These are phyloP conservation scores for Phenganax stokvisi DNA, from an alignment of 92 coral and sea anemone genomes.

Conservation along the genomic window DNA sequence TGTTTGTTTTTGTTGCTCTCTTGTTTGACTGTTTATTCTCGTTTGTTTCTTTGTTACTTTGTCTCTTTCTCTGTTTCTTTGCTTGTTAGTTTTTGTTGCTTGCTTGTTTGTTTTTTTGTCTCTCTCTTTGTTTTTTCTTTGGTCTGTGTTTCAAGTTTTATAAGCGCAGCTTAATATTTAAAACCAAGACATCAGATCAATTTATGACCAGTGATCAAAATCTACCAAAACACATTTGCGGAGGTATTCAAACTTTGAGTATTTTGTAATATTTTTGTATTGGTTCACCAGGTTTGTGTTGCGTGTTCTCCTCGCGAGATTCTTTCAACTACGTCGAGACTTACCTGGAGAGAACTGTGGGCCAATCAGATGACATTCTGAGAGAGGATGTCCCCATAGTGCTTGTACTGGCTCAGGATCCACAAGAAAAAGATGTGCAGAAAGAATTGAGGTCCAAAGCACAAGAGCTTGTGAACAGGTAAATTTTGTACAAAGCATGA, in stretches of 20 bases:
- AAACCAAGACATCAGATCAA: no score
- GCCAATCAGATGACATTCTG: conserved; percentile 61
- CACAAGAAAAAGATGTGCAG: conserved; percentile 63
- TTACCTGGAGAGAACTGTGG: conserved; percentile 60
- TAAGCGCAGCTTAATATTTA: no score
- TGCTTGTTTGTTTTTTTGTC: no score
- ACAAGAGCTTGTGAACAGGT: conserved; percentile 80
- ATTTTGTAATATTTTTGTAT: background rate
- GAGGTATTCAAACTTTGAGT: background rate
- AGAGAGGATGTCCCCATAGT: conserved; percentile 56
- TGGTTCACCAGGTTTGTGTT: conserved; percentile 63
- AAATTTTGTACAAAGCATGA: background rate
- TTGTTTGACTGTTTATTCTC: no score
- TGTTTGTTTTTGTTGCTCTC: no score
- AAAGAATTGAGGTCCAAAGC: conserved; percentile 70
- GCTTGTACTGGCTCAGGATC: conserved; percentile 74
- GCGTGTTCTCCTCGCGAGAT: conserved; percentile 75
- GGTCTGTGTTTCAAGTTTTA: no score
- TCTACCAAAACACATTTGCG: background rate
- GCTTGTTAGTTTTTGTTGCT: no score
- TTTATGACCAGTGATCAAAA: background rate
- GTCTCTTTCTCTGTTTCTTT: no score
- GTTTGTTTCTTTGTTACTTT: no score
- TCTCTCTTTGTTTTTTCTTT: no score
- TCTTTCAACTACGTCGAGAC: conserved; percentile 69